phyloP scores from a whole-genome alignment of 2,888 invertebrate genomes.

The Chironomus riparius region DNA sequence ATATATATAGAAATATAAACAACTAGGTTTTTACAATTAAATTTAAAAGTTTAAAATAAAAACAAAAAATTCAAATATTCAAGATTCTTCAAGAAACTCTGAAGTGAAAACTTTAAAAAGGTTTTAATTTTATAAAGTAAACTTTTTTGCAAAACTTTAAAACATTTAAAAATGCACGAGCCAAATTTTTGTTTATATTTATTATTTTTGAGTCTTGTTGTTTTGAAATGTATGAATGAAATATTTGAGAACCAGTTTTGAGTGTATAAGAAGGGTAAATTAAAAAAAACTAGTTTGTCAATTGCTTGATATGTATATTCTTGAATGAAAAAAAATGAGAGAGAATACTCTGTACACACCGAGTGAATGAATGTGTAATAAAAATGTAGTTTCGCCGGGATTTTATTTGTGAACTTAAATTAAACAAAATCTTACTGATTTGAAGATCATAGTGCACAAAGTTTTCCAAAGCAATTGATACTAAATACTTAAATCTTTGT shows the following conservation, averaged over 20 bases:
- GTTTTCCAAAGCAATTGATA: too few relatives aligned
- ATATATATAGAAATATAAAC: too few relatives aligned
- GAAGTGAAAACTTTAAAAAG: neutral
- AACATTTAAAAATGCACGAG: neutral
- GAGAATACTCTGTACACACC: neutral
- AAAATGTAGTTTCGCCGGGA: neutral
- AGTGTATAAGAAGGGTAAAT: conserved; percentile 21
- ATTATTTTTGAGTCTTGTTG: conserved; percentile 11
- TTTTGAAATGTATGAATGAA: conserved; percentile 21
- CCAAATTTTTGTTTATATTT: conserved; percentile 23
- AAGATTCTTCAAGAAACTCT: neutral
- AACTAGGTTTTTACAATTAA: too few relatives aligned
- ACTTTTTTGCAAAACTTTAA: neutral
- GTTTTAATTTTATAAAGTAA: too few relatives aligned
- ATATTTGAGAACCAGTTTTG: conserved; percentile 22
- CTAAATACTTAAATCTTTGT: too few relatives aligned
- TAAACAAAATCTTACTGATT: too few relatives aligned
- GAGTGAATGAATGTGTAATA: neutral
- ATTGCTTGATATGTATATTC: conserved; percentile 3
- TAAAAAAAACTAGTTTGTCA: conserved; percentile 25
- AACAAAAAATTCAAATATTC: too few relatives aligned
- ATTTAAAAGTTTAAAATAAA: too few relatives aligned
- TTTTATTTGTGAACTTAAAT: neutral
- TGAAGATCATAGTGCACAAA: too few relatives aligned
- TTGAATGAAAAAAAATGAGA: neutral